Base-by-base conservation (phyloP, 2,113 vertebrate genomes). In the Lycaon pictus region DNA sequence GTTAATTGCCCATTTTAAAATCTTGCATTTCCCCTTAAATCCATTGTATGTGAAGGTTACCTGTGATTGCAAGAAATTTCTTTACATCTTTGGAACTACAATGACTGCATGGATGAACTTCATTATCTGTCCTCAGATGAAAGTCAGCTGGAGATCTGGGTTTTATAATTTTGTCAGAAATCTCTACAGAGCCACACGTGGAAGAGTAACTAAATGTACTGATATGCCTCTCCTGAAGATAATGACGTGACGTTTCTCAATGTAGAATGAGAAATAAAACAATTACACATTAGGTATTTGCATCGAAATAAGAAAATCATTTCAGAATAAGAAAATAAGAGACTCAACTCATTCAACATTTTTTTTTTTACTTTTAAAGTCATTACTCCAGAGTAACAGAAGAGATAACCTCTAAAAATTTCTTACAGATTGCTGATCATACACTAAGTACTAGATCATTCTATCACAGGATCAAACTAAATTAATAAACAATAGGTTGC, bases 251-350 rank as follows among this genome's bases (percentile, higher is more conserved):
- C 22, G 16, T 80, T 83, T 43, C 29, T 91, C 35, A 76, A 55
- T 25, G 37, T 67, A 16, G 56, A 74, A 91, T 60, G 56, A 96
- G 63, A 91, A 95, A 88, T 69, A 43, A 90, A 95, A 84, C 2
- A 85, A 77, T 20, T 91, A 6, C 29, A 58, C 3, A 12, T 48
- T 53, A 83, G 51, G 12, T 58, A 53, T 71, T 72, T 72, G 60
- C 7, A 15, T 51, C 35, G 17, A 87, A 94, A 92, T 19, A 72
- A 88, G 17, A 87, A 89, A 91, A 32, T 20, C 29, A 97, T 74
- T 60, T 95, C 13, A 82, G 9, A 62, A 63, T 74, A 90, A 67
- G 27, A 83, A 79, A 88, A 88, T 80, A 53, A 22, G 20, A 88
- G n/a, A 53, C 6, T 55, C 83, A 17, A 95, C 51, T 91, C 32